Evolutionary conservation across 2,888 invertebrate species (phyloP).

Genomic region (Metacarcinus magister): DNA sequence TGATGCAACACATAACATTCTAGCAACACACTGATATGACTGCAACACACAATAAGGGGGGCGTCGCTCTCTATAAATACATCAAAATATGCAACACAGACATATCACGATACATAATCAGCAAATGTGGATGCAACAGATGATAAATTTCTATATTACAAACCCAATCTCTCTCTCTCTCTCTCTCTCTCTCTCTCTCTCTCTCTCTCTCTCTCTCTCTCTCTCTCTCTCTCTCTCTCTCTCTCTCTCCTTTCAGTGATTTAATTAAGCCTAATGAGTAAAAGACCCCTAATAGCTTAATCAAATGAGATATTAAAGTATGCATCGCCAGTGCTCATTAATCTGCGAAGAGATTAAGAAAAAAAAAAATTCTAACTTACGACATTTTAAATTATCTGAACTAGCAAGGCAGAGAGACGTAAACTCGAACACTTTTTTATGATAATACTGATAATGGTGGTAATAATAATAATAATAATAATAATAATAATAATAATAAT

Average conservation of each 20-base stretch:
- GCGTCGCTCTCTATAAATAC: not conserved
- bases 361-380: not conserved
- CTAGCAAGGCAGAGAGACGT: not conserved
- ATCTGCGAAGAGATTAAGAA: not conserved
- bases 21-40: too few relatives aligned
- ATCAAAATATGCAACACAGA: not conserved
- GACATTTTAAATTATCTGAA: not conserved
- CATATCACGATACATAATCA: not conserved
- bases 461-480: not conserved
- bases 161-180: not conserved
- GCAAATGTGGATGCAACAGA: not conserved
- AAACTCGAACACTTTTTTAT: not conserved
- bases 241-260: not conserved
- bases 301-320: not conserved
- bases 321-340: not conserved
- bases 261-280: not conserved
- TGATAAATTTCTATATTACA: not conserved
- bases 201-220: constrained; percentile 21
- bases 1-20: too few relatives aligned
- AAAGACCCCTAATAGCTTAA: not conserved
- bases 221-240: constrained; percentile 57
- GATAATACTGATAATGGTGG: not conserved
- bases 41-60: not conserved
- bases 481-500: not conserved
- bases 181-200: constrained; percentile 18